A percentile compares a stretch with the other conserved stretches of the same genome.
phyloP scores from a whole-genome alignment of 2,113 vertebrate genomes.

The Hypanus sabinus region DNA sequence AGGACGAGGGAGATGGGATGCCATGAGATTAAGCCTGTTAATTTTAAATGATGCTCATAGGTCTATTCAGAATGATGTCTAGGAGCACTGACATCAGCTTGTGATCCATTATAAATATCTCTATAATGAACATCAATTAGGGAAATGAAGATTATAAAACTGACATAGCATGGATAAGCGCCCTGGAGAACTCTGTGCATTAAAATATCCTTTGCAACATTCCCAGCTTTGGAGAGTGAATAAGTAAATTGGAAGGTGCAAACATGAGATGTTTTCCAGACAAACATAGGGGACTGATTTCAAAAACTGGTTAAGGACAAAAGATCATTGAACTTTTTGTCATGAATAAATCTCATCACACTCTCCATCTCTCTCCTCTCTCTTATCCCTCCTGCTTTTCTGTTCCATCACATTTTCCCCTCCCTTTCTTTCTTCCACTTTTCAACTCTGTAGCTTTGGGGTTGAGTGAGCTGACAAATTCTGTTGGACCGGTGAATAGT shows the following conservation, averaged over 20 bases:
- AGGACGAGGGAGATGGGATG: neutral
- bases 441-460: neutral
- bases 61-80: neutral
- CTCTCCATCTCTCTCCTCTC: neutral
- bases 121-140: no score
- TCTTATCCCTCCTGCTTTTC: neutral
- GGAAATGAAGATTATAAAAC: neutral
- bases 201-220: neutral
- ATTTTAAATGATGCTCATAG: no score
- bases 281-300: neutral
- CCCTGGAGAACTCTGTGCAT: neutral
- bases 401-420: neutral
- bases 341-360: neutral
- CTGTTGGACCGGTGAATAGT: no score
- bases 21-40: neutral
- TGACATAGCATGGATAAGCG: neutral
- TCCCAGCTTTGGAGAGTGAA: neutral
- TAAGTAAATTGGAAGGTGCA: neutral
- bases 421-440: neutral
- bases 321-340: neutral
- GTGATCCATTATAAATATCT: neutral
- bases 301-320: neutral
- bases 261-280: neutral
- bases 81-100: neutral
- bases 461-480: neutral